Percentiles rank a stretch among this genome's conserved stretches.
Conservation (phyloP, 2,797 vertebrate species). For the Chelon labrosus region DNA sequence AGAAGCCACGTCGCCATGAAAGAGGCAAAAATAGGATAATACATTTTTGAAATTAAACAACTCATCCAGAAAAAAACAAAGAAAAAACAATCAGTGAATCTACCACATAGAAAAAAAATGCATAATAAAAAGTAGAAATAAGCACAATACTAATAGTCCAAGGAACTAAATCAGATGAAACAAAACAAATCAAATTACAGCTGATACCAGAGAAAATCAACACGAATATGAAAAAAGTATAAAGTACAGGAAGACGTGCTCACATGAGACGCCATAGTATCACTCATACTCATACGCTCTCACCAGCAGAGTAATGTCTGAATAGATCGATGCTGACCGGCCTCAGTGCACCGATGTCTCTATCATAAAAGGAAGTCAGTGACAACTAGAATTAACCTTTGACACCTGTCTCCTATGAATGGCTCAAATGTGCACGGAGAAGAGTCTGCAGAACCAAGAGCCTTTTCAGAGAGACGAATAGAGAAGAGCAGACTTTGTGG, state of each 20-base stretch:
- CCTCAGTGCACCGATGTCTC: neutral
- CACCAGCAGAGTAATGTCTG: neutral
- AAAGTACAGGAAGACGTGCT: neutral
- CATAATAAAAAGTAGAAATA: neutral
- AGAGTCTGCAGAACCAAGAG: neutral
- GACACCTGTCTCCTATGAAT: constrained; percentile 6
- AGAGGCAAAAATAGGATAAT: neutral
- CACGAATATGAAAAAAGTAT: neutral
- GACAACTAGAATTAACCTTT: constrained; percentile 13
- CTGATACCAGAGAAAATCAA: neutral
- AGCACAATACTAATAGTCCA: too few species aligned
- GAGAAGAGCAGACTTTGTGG: neutral
- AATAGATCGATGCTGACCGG: too few species aligned
- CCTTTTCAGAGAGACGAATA: neutral
- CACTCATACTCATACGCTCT: neutral
- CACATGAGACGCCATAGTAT: neutral
- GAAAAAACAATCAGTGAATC: neutral
- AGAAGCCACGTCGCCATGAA: neutral
- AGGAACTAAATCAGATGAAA: too few species aligned
- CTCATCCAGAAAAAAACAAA: neutral
- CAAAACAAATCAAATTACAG: too few species aligned
- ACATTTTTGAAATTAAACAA: neutral
- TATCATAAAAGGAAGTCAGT: neutral
- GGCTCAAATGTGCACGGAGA: neutral
- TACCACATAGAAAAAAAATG: neutral